A percentile compares a stretch with the other conserved stretches of the same genome.
phyloP scores from a whole-genome alignment of 2,888 invertebrate genomes.

The Seira sanloemensis region DNA sequence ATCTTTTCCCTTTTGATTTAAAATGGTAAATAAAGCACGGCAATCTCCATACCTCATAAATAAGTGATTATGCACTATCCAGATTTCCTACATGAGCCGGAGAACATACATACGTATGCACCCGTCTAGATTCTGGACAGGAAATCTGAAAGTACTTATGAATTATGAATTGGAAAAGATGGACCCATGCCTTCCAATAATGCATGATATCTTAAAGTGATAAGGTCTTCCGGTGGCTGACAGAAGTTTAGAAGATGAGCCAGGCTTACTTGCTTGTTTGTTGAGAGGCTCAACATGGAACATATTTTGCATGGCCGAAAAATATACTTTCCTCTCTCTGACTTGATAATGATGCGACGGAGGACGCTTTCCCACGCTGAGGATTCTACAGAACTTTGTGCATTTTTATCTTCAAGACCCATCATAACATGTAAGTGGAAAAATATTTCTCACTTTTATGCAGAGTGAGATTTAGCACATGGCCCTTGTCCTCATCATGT shows the following conservation, averaged over 20 bases:
- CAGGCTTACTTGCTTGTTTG: neutral
- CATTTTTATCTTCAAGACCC: neutral
- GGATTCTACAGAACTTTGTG: neutral
- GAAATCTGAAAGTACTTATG: conserved; percentile 5
- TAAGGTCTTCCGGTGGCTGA: conserved; percentile 53
- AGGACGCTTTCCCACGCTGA: conserved; percentile 41
- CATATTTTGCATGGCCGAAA: neutral
- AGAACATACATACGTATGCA: too few relatives aligned
- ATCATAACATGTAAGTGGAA: too few relatives aligned
- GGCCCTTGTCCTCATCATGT: conserved; percentile 11
- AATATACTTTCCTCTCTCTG: conserved; percentile 2
- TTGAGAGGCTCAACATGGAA: conserved; percentile 17
- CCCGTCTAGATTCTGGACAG: neutral
- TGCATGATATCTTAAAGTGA: conserved; percentile 3
- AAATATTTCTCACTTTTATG: neutral
- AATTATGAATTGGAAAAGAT: neutral
- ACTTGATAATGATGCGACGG: neutral
- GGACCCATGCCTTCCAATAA: neutral
- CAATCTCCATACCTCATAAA: too few relatives aligned
- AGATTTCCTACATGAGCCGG: too few relatives aligned
- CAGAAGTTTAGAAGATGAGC: neutral
- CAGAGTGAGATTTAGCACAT: conserved; percentile 6
- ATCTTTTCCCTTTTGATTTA: neutral
- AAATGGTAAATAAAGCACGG: too few relatives aligned
- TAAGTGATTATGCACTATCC: too few relatives aligned